Evolutionary conservation across 2,888 invertebrate genomes (phyloP), one percentile per base, ranked within the genome.

Genomic region (Alentia gelatinosa): DNA sequence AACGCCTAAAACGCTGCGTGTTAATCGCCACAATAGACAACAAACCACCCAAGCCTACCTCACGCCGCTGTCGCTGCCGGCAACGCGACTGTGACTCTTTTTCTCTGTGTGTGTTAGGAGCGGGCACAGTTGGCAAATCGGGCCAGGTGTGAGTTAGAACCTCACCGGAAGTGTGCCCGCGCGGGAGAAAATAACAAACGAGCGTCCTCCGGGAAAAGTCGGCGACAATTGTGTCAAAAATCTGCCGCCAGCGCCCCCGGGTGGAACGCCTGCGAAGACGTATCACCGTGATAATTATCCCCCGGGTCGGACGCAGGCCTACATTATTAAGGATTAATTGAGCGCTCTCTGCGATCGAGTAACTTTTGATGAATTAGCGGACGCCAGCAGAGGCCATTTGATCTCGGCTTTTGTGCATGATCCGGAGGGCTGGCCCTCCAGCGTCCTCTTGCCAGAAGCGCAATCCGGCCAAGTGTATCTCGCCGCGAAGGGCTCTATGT

Each of bases 311-410:
- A 15, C 39, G 37, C 79, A 4, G 35, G 79, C 79, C 35, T 37
- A 39, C 79, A 35, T 79, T 79, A 79, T 79, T 79, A 79, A 79
- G 79, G 37, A 79, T 79, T 79, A 35, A 79, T 79, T 79, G 79
- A 79, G 39, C 37, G 23, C 15, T 35, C 39, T 39, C 39, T 35
- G 37, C 35, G 79, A 79, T 79, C 79, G 79, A 79, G 79, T 79
- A 79, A 79, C 79, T 79, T 79, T 79, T 79, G 79, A 79, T 79
- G 79, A 79, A 79, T 79, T 79, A 39, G 79, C 19, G 12, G 79
- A n/a, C 39, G 39, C 79, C 26, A 39, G 23, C 9, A 39, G 79
- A 35, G n/a, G 79, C 79, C 79, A 79, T 79, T 79, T 39, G 79
- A 79, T 35, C 74, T 4, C 4, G 26, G 1, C 33, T n/a, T 3